Base-by-base conservation (phyloP, 2,797 vertebrate genomes). In the Microcaecilia unicolor region DNA sequence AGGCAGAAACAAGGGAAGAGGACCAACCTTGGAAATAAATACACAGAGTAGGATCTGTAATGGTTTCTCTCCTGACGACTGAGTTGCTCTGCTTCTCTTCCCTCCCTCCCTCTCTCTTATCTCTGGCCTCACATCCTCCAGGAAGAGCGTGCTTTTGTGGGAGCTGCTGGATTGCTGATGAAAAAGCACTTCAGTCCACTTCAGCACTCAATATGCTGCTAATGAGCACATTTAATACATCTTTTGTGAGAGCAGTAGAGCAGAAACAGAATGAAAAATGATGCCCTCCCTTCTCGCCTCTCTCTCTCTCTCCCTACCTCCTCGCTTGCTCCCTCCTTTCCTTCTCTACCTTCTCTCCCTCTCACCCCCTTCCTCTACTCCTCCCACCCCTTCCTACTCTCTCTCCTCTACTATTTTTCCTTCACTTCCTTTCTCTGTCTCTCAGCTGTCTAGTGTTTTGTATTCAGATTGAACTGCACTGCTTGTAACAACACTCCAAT, bases 11-110 rank as follows among this genome's bases (percentile, higher is more conserved):
- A n/a, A n/a, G n/a, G n/a, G n/a, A n/a, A n/a, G n/a, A n/a, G 47
- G 48, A 19, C 27, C 41, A 2, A 26, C 55, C 28, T 34, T 17
- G 6, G 25, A 31, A 36, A 52, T 63, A 52, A 53, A 50, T 34
- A 45, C 32, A 48, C 23, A 12, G 50, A 50, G 48, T 63, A 58
- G 53, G 42, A 7, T 17, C 50, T 52, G 52, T 58, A 60, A n/a
- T n/a, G n/a, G n/a, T n/a, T n/a, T n/a, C n/a, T n/a, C n/a, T n/a
- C n/a, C n/a, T n/a, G n/a, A n/a, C n/a, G n/a, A n/a, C n/a, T n/a
- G n/a, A n/a, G n/a, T n/a, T n/a, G n/a, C n/a, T n/a, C n/a, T n/a
- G n/a, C 17, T 33, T 26, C 21, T 29, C 27, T 12, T 12, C 22
- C 28, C 16, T 21, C 36, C 39, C 18, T 21, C 29, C 21, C 28